Evolutionary conservation across 2,113 vertebrate species (phyloP), one percentile per base, ranked within the genome.

Genomic region (Eptesicus fuscus): DNA sequence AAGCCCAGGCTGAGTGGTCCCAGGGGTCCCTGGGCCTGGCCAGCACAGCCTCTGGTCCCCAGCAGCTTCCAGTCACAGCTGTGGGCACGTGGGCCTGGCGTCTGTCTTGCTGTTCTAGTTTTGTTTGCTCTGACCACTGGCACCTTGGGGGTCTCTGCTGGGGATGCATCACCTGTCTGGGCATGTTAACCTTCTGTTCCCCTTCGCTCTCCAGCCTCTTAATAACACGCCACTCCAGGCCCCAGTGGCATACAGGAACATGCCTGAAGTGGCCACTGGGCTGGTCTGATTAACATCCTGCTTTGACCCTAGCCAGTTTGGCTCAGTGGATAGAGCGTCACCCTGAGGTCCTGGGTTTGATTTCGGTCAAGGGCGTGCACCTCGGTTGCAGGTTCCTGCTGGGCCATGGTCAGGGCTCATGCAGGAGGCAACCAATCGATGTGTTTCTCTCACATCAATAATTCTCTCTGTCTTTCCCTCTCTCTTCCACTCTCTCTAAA

Each of bases 51-150:
- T 42, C 77, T 7, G 14, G 51, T 47, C 51, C n/a, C 61, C 23
- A 12, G 35, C 61, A n/a, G 49, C 59, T 37, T 13, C 1, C 10
- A 70, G 6, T 63, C 83, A 35, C 20, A 65, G 44, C 25, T 23
- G 6, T n/a, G 32, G 9, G 47, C 63, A 67, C 23, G 40, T 14
- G 56, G 37, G 49, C 65, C n/a, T 1, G 1, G 13, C 1, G 17
- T n/a, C 32, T 51, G n/a, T 32, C 5, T 23, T 28, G 3, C 53
- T 47, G 0, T 1, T 32, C 4, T 11, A 5, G 37, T 40, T 49
- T 67, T 23, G 11, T 59, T 18, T 18, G 18, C 30, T 44, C 17
- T 76, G 6, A 8, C 56, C 74, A 17, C 5, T 2, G 30, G 22
- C 30, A 12, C 9, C 22, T 22, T 4, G 14, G 7, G 7, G 0